Base-by-base conservation (phyloP, 2,113 vertebrate genomes). In the Neofelis nebulosa region DNA sequence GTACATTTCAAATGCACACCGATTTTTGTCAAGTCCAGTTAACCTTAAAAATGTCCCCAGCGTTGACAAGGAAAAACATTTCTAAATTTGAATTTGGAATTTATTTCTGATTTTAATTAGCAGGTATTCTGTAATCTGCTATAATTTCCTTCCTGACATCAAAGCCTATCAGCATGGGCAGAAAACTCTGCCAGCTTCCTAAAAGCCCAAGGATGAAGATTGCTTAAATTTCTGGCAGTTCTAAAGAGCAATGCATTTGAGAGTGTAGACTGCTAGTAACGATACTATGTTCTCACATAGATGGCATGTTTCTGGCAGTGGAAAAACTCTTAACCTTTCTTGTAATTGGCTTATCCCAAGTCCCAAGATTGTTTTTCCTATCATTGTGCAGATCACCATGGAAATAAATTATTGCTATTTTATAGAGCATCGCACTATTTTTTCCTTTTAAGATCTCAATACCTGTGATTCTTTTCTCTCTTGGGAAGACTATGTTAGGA, bases 301-400 rank as follows among this genome's bases (percentile, higher is more conserved):
- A 97, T 97, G 97, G 98, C 98, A 97, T 97, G 98, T 98, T 98
- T 98, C 98, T 97, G 97, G 97, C 97, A 98, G 97, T 93, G 96
- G 94, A 71, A 98, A 98, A 98, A 98, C 96, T 96, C 98, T 98
- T 98, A 96, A 97, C 95, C 96, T 98, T 98, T 98, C 98, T 98
- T 98, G 96, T 98, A 98, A 98, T 98, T 98, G 98, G 97, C 97
- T 98, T 98, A 97, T 94, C 76, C 76, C 95, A 97, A 98, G 94
- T 98, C 95, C 98, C 97, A 97, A 97, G 96, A 96, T 97, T 98
- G 97, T 95, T 98, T 98, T 97, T 82, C 97, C 89, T 98, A 86
- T 95, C 97, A 96, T 61, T 97, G 97, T 97, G 82, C 90, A 96
- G 98, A 98, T 98, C 94, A 94, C 98, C 98, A 98, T 97, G 98